A percentile compares a stretch with the other conserved stretches of the same genome.
Evolutionary conservation across 2,888 invertebrate genomes (phyloP).

Genomic region (Phengaris alcon): DNA sequence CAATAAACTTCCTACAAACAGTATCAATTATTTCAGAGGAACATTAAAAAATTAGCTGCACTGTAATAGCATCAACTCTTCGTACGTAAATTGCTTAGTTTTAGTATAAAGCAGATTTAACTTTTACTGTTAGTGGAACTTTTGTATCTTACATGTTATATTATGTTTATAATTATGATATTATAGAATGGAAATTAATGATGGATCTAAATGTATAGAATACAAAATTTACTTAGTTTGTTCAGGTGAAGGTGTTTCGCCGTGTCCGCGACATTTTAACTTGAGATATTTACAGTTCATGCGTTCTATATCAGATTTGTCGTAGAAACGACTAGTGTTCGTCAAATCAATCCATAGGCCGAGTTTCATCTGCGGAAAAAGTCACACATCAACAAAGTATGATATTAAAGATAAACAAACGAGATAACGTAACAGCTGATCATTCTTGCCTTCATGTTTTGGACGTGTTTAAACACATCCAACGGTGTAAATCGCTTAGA

Average conservation of each 20-base stretch:
- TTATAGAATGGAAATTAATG: too few species aligned
- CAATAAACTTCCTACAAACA: constrained; percentile 83
- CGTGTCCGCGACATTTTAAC: constrained; percentile 93
- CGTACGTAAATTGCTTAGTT: too few species aligned
- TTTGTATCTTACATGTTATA: too few species aligned
- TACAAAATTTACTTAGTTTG: constrained; percentile 81
- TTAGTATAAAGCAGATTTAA: too few species aligned
- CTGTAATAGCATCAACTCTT: too few species aligned
- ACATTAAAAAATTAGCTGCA: too few species aligned
- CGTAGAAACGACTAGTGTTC: constrained; percentile 95
- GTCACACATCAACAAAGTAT: constrained; percentile 37
- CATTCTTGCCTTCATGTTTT: constrained; percentile 83
- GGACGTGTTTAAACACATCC: constrained; percentile 91
- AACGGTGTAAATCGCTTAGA: constrained; percentile 90
- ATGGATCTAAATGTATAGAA: neutral
- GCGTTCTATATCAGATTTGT: constrained; percentile 87
- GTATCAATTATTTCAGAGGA: neutral
- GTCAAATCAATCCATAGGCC: constrained; percentile 98
- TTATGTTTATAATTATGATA: too few species aligned
- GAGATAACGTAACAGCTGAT: constrained; percentile 26
- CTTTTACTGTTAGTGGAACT: too few species aligned
- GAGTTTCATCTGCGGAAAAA: constrained; percentile 83
- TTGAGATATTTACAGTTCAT: constrained; percentile 91
- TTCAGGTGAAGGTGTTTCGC: constrained; percentile 92
- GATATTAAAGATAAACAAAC: neutral